phyloP scores from a whole-genome alignment of 2,797 vertebrate genomes.

The Periophthalmus magnuspinnatus region DNA sequence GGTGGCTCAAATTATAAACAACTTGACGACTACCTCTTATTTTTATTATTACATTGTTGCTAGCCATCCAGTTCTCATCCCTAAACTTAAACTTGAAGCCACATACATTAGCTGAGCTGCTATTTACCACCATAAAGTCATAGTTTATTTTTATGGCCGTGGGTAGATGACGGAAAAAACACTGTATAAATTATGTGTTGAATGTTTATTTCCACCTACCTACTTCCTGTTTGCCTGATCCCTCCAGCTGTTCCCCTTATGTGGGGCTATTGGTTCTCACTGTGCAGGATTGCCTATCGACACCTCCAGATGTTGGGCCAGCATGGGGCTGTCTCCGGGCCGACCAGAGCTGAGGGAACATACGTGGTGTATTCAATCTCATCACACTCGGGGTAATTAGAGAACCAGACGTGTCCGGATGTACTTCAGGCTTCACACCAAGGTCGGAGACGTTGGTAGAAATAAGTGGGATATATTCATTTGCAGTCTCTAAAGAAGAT shows the following conservation, averaged over 20 bases:
- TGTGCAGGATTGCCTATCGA: conserved; percentile 24
- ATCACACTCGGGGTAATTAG: conserved; percentile 25
- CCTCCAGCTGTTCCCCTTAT: conserved; percentile 1
- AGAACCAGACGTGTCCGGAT: conserved; percentile 11
- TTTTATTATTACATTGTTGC: background rate
- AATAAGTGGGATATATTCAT: background rate
- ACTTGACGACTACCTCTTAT: background rate
- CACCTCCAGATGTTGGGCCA: conserved; percentile 50
- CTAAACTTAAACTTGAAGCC: background rate
- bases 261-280: conserved; percentile 21
- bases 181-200: conserved; percentile 6
- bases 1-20: background rate
- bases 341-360: conserved; percentile 20
- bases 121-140: background rate
- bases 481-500: background rate
- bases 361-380: conserved; percentile 1
- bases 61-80: background rate
- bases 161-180: conserved; percentile 2
- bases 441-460: background rate
- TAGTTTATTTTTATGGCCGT: background rate
- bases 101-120: background rate
- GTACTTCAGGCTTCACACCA: background rate
- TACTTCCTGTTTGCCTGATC: conserved; percentile 20
- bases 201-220: conserved; percentile 20
- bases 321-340: conserved; percentile 33